Evolutionary conservation across 2,888 invertebrate genomes (phyloP), one percentile per base, ranked within the genome.

Genomic region (Flexamia atlantica): DNA sequence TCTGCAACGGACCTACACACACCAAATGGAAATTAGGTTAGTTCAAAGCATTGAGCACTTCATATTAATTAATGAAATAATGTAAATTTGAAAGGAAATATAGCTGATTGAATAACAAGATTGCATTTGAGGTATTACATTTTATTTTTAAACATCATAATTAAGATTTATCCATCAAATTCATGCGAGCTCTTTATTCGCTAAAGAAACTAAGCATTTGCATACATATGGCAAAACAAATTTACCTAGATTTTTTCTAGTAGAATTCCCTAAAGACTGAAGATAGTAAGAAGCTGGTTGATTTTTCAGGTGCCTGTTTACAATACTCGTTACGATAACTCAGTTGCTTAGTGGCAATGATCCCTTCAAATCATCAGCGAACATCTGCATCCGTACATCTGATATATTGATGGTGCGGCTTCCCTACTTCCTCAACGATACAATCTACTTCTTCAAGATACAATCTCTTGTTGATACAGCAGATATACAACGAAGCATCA

Each of bases 221-320:
- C 23, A 57, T 57, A 57, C 23, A 57, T n/a, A 50, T 17, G n/a
- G 50, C 17, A 50, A 3, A 23, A 23, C 10, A 23, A 57, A 46
- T 12, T 17, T 46, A 17, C 12, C n/a, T 46, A 46, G 46, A 46
- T 12, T 46, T 12, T 46, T 36, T 9, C 36, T 36, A 36, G n/a
- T 17, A 46, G 17, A 46, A 46, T 50, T 50, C 17, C 50, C 23
- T 57, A 57, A n/a, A 57, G 23, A 57, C 3, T 57, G 57, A 57
- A 57, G 57, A 57, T 57, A 57, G 57, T 57, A 57, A 57, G 57
- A 57, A 12, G 57, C 57, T 57, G 57, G 57, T 57, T 57, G 23
- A 57, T 57, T 57, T 57, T 57, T 57, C 57, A 57, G 57, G 57
- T 57, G 23, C 57, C 57, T 57, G 57, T 17, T 57, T 12, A 23